Conservation (phyloP, 1,140 invertebrate genomes). For the Euura lappo region DNA sequence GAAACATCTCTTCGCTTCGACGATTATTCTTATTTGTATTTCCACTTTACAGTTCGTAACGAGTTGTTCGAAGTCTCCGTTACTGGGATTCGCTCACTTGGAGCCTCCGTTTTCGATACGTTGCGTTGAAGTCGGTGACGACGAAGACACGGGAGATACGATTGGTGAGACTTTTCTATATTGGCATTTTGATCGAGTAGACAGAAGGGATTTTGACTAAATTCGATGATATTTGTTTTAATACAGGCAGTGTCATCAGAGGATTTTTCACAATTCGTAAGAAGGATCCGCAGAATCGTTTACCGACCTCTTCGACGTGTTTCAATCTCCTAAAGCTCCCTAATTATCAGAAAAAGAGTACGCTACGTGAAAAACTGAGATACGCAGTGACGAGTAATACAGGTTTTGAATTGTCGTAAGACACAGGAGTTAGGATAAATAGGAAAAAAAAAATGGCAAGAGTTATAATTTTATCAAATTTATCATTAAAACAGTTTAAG, state of each 20-base stretch:
- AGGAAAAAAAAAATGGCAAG: neutral
- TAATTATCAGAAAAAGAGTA: constrained; percentile 97
- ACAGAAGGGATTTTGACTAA: constrained; percentile 22
- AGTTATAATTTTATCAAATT: neutral
- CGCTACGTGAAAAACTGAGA: constrained; percentile 92
- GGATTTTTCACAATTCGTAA: constrained; percentile 98
- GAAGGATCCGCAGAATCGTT: constrained; percentile 91
- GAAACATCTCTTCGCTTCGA: neutral
- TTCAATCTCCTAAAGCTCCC: constrained; percentile 99
- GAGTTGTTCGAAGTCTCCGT: constrained; percentile 96
- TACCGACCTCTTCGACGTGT: constrained; percentile 98
- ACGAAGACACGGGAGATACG: constrained; percentile 97
- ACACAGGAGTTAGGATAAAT: neutral
- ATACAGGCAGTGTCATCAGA: constrained; percentile 88
- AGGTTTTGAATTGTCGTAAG: constrained; percentile 96
- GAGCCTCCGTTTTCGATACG: constrained; percentile 99
- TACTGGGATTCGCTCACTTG: constrained; percentile 95
- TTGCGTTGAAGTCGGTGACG: constrained; percentile 98
- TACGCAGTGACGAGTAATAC: constrained; percentile 98
- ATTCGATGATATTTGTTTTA: neutral
- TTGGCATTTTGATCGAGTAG: neutral
- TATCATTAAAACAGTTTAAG: too few relatives aligned
- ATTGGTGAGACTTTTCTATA: constrained; percentile 68
- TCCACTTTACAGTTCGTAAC: constrained; percentile 88
- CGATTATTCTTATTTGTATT: too few relatives aligned